Evolutionary conservation across 2,888 invertebrate species (phyloP), one percentile per base, ranked within the genome.

Genomic region (Melieria crassipennis): DNA sequence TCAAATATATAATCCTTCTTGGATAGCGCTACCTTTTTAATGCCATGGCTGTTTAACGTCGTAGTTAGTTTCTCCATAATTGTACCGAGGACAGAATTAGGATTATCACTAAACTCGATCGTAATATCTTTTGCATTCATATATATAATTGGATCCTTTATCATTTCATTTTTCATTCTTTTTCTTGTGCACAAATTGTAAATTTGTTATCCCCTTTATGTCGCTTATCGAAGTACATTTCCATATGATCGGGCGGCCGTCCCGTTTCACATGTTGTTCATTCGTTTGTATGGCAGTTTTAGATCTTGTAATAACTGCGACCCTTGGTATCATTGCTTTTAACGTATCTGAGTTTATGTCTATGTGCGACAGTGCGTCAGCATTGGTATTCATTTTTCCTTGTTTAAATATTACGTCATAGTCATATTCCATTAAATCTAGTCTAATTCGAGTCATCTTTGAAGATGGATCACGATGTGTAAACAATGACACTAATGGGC

Each of bases 341-440:
- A 30, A 30, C 30, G 30, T 30, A 30, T 30, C 30, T 30, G 30
- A 30, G 5, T 55, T 13, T 47, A 62, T 60, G 4, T 65, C 30
- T 60, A 70, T 61, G 43, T 63, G 65, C 1, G 55, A 50, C 1
- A 67, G 10, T n/a, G 67, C 71, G 16, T 66, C 58, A 43, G 55
- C 62, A 6, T 52, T 67, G 4, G 43, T 65, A 16, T 71, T 71
- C 11, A 16, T 42, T 48, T 65, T 71, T 3, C 66, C 71, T 56
- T 55, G 65, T 4, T 65, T 66, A 56, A 56, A 66, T 55, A 65
- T 65, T 6, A 71, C n/a, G 30, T 2, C 42, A 56, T 65, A 66
- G 11, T 65, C 66, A 9, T 71, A 71, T 62, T 71, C 71, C 1
- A 62, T 47, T 6, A 71, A 47, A 43, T 71, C 55, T 4, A 62